Percentiles rank a stretch among this genome's conserved stretches.
These are phyloP conservation scores for Eolophus roseicapilla DNA, from an alignment of 2,113 vertebrate genomes.

Conservation along the genomic window DNA sequence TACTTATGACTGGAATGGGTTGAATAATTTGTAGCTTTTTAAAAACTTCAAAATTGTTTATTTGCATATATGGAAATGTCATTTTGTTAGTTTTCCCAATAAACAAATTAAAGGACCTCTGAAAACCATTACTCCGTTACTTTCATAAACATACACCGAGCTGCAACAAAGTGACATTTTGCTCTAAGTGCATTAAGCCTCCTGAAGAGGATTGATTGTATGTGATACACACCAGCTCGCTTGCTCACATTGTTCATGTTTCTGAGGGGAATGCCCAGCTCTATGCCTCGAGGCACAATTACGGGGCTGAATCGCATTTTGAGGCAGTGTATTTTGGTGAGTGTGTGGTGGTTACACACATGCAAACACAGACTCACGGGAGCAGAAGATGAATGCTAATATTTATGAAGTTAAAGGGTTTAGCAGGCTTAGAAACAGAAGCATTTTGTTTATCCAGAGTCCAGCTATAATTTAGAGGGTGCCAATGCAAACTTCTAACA, in stretches of 20 bases:
- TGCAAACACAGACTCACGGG: background rate
- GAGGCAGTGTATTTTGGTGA: conserved; percentile 50
- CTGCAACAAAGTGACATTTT: background rate
- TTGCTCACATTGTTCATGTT: conserved; percentile 35
- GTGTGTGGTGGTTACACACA: conserved; percentile 58
- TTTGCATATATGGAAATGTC: background rate
- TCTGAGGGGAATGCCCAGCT: conserved; percentile 45
- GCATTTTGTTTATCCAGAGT: conserved; percentile 66
- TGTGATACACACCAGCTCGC: background rate
- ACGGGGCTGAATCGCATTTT: conserved; percentile 56
- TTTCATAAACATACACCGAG: background rate
- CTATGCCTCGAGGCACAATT: conserved; percentile 54
- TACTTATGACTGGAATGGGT: background rate
- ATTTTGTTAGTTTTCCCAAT: background rate
- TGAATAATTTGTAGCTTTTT: background rate
- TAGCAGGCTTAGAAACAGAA: conserved; percentile 54
- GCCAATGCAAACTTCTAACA: conserved; percentile 64
- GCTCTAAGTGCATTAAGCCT: background rate
- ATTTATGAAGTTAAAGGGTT: conserved; percentile 66
- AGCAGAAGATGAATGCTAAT: conserved; percentile 32
- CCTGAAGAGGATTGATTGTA: background rate
- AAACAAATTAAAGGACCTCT: background rate
- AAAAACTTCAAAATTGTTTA: background rate
- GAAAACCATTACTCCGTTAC: background rate
- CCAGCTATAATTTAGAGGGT: conserved; percentile 53